Percentiles rank a stretch among this genome's conserved stretches.
Conservation (phyloP, 2,888 invertebrate genomes). For the Lepidochrysops patricia region DNA sequence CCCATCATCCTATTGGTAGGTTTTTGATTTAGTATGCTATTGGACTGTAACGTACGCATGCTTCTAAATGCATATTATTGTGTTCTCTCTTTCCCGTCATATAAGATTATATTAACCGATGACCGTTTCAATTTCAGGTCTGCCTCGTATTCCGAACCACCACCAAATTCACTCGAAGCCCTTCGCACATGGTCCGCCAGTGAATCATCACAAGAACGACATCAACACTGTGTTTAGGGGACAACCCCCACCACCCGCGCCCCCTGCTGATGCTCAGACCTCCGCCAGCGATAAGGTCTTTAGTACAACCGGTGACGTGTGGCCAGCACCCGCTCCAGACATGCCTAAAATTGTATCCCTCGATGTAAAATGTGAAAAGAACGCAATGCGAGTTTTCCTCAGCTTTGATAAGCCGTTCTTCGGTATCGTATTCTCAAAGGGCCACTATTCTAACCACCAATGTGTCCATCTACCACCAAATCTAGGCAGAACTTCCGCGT, state of each 20-base stretch:
- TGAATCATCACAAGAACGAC: slow-evolving; percentile 65
- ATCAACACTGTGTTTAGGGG: slow-evolving; percentile 81
- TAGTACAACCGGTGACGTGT: slow-evolving; percentile 81
- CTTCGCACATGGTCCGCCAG: slow-evolving; percentile 57
- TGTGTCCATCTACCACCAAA: slow-evolving; percentile 94
- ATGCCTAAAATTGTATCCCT: slow-evolving; percentile 95
- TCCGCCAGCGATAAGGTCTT: slow-evolving; percentile 77
- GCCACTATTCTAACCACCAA: slow-evolving; percentile 93
- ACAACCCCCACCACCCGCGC: slow-evolving; percentile 73
- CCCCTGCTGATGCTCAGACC: slow-evolving; percentile 64
- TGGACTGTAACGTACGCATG: too few species aligned
- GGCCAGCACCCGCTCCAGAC: slow-evolving; percentile 89
- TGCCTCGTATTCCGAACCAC: slow-evolving; percentile 67
- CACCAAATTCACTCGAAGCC: slow-evolving; percentile 68
- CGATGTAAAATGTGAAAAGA: slow-evolving; percentile 96
- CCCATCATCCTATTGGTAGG: slow-evolving; percentile 60
- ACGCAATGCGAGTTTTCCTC: slow-evolving; percentile 94
- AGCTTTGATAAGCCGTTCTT: slow-evolving; percentile 96
- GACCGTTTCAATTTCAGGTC: slow-evolving; percentile 40
- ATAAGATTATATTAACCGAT: background rate
- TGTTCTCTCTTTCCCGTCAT: too few species aligned
- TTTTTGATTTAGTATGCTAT: too few species aligned
- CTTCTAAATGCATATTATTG: too few species aligned
- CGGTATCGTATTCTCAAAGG: slow-evolving; percentile 96
- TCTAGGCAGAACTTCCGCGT: slow-evolving; percentile 87